Evolutionary conservation across 2,797 vertebrate genomes (phyloP), one percentile per base, ranked within the genome.

Genomic region (Argyrosomus regius): DNA sequence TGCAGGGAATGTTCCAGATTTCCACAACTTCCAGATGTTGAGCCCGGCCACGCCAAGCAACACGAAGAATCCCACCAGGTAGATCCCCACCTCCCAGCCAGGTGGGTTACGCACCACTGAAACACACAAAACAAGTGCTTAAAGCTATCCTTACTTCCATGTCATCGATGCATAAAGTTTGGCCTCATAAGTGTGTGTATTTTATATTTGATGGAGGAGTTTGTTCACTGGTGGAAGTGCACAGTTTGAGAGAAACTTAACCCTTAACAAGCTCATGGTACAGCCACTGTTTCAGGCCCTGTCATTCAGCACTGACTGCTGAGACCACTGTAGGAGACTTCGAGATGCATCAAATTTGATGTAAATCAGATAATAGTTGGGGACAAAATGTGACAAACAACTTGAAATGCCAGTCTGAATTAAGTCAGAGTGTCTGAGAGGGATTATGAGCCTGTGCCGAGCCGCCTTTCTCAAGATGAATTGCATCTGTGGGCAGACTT

Each of bases 1-100:
- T 0, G 96, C 92, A 0, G 98, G 97, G 88, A 98, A 99, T 61
- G 93, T 95, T 14, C 98, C 98, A 0, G 98, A 98, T 28, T 96
- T 97, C 96, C 97, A 99, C 53, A 99, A 92, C 88, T 96, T 99
- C 98, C 98, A 99, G 83, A 99, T 96, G 92, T 98, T 99, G 85
- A 98, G 70, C 3, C 96, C 97, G 0, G 97, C 96, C 0, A 97
- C 93, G 6, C 86, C 95, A 78, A 99, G 94, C 86, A 99, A 93
- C 8, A 94, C 94, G 59, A 98, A 73, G 71, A 98, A 97, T 3
- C 98, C 98, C 0, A 96, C 91, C 0, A 96, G 92, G 74, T 98
- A 99, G 87, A 99, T 93, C 17, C 97, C 97, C 24, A 96, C 94
- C 94, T 99, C 98, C 98, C 98, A 99, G 12, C 93, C 94, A 0